A percentile compares a stretch with the other conserved stretches of the same genome.
These are phyloP conservation scores for Aselliscus stoliczkanus DNA, from an alignment of 2,797 vertebrate genomes.

Conservation along the genomic window DNA sequence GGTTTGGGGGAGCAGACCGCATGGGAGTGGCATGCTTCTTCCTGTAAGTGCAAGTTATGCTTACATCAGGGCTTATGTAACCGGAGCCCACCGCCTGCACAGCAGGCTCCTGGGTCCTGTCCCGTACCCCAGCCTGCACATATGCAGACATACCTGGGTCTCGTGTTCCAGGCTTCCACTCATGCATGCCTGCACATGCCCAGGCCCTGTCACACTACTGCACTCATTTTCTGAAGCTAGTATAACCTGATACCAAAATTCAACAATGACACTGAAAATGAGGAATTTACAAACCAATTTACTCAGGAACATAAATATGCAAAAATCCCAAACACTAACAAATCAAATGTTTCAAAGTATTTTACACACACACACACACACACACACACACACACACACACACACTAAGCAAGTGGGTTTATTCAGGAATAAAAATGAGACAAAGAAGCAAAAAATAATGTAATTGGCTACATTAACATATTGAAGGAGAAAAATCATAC, in stretches of 20 bases:
- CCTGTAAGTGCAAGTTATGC: too few relatives aligned
- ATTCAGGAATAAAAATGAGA: neutral
- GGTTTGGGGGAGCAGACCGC: too few relatives aligned
- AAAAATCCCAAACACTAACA: neutral
- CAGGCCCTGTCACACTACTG: too few relatives aligned
- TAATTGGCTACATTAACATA: neutral
- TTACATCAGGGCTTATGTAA: too few relatives aligned
- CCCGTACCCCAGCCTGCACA: too few relatives aligned
- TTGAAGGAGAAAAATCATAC: neutral
- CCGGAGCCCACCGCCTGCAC: too few relatives aligned
- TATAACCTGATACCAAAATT: constrained; percentile 18
- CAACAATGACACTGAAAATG: neutral
- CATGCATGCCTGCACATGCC: too few relatives aligned
- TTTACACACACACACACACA: neutral
- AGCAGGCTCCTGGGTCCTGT: too few relatives aligned
- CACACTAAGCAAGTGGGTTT: neutral
- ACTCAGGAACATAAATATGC: neutral
- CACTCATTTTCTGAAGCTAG: neutral
- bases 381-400: too few relatives aligned
- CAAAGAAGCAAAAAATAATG: neutral
- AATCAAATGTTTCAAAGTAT: neutral
- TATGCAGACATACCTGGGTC: too few relatives aligned
- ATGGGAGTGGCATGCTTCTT: too few relatives aligned
- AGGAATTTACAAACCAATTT: neutral
- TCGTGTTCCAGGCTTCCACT: too few relatives aligned